A percentile compares a stretch with the other conserved stretches of the same genome.
Conservation (phyloP, 2,113 vertebrate species). For the Plecotus auritus region DNA sequence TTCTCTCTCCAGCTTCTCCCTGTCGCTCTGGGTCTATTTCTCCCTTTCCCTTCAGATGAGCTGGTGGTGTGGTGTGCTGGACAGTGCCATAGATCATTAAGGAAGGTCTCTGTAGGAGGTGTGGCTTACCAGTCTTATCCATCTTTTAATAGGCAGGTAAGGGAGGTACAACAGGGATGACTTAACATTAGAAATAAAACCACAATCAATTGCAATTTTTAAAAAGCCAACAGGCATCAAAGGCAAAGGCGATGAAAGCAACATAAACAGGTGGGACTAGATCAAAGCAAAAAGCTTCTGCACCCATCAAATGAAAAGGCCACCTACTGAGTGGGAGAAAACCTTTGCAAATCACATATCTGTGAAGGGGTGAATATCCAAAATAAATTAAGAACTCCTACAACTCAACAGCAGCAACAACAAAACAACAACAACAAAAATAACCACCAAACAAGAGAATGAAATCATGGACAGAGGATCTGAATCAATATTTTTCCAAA, state of each 20-base stretch:
- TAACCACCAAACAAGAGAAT: too few relatives aligned
- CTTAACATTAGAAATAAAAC: not conserved
- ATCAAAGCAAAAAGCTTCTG: not conserved
- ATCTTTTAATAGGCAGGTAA: not conserved
- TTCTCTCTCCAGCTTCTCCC: not conserved
- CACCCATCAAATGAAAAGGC: not conserved
- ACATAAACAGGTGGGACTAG: not conserved
- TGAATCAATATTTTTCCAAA: not conserved
- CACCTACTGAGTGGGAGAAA: not conserved
- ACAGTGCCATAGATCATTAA: rapidly evolving
- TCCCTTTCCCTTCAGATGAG: not conserved
- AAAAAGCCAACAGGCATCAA: not conserved
- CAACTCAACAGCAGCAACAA: not conserved
- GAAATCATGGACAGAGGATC: not conserved
- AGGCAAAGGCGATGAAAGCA: not conserved
- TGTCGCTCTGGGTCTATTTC: not conserved
- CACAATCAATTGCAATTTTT: not conserved
- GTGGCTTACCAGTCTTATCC: not conserved
- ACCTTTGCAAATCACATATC: not conserved
- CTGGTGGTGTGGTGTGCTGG: rapidly evolving
- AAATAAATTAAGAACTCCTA: not conserved
- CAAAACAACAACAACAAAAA: not conserved
- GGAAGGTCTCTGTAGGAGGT: not conserved
- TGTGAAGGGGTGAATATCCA: not conserved
- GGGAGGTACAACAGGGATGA: not conserved